phyloP scores from a whole-genome alignment of 2,888 invertebrate genomes.

The Microplitis manilae region DNA sequence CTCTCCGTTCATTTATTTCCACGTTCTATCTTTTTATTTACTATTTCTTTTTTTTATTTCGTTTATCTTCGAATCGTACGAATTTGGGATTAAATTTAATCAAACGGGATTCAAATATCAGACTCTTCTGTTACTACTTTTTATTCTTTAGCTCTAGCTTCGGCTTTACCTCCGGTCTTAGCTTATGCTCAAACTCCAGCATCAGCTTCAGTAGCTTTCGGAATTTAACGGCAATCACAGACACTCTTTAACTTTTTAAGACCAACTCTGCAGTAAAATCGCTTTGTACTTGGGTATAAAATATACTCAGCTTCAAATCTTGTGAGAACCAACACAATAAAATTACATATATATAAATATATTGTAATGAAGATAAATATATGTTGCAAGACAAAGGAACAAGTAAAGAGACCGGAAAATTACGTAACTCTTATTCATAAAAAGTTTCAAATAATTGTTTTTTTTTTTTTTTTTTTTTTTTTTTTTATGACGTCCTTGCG shows the following conservation, averaged over 20 bases:
- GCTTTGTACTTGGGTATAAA: constrained; percentile 5
- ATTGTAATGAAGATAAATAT: constrained; percentile 3
- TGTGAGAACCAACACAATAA: constrained; percentile 14
- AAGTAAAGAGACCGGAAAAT: constrained; percentile 32
- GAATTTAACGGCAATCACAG: constrained; percentile 29
- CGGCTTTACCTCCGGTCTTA: not conserved
- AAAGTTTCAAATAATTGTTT: constrained; percentile 1
- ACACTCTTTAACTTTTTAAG: constrained; percentile 5
- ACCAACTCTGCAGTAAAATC: constrained; percentile 16
- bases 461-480: constrained; percentile 14
- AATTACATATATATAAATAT: not conserved
- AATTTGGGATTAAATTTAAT: constrained; percentile 34
- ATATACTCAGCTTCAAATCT: constrained; percentile 14
- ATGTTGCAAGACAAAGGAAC: not conserved
- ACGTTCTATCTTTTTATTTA: not conserved
- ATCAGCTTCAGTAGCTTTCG: not conserved
- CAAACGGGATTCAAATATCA: constrained; percentile 30
- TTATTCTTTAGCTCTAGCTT: not conserved
- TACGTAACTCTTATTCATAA: constrained; percentile 17
- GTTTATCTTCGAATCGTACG: constrained; percentile 10
- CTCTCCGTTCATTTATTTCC: not conserved
- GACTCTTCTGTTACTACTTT: not conserved
- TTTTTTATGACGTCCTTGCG: constrained; percentile 19
- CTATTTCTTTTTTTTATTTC: not conserved
- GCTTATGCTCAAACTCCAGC: not conserved